phyloP scores from a whole-genome alignment of 2,888 invertebrate species.

The Limnephilus marmoratus region DNA sequence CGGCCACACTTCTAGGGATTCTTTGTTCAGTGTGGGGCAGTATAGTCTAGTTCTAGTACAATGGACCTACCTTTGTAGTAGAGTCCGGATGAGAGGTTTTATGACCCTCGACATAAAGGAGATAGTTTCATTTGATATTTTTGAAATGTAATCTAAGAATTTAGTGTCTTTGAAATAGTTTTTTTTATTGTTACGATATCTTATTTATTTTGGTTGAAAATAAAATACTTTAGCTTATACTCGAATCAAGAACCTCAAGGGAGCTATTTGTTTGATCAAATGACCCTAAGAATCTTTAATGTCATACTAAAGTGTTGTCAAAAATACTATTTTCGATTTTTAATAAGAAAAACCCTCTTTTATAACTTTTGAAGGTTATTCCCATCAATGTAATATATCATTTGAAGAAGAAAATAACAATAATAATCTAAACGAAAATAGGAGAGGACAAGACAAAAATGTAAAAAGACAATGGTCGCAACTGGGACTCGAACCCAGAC shows the following conservation, averaged over 20 bases:
- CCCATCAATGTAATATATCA: no score
- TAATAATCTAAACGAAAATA: no score
- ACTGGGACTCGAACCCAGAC: no score
- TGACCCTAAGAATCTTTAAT: background rate
- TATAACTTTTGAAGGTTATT: no score
- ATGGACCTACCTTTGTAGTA: background rate
- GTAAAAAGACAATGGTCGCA: no score
- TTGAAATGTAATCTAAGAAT: background rate
- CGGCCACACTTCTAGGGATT: background rate
- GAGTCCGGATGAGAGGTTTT: background rate
- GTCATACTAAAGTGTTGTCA: no score
- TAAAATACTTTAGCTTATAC: background rate
- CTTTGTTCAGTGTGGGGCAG: background rate
- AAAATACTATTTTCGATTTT: no score
- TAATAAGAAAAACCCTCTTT: no score
- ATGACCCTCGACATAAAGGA: background rate
- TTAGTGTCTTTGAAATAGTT: background rate
- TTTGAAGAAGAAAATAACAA: no score
- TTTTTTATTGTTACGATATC: background rate
- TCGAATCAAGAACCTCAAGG: background rate
- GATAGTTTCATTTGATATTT: background rate
- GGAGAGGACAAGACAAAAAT: no score
- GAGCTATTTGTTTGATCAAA: background rate
- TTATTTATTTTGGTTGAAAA: background rate
- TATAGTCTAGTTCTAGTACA: background rate